Evolutionary conservation across 2,797 vertebrate genomes (phyloP).

Genomic region (Lindbergichthys nudifrons): DNA sequence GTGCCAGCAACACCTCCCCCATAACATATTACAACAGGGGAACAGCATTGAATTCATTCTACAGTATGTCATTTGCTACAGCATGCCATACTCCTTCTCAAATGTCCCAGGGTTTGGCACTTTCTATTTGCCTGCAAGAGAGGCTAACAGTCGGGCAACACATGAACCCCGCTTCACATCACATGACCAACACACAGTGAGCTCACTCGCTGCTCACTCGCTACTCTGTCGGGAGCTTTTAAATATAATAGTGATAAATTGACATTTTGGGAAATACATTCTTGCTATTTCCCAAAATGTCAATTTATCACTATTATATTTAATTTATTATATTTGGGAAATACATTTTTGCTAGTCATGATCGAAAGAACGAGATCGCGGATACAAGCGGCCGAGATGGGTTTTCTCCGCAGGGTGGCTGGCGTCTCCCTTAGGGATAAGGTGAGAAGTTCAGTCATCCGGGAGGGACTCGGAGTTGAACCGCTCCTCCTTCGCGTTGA

Average conservation of each 20-base stretch:
- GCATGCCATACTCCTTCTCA: constrained; percentile 32
- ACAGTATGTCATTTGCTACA: constrained; percentile 57
- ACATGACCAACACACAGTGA: constrained; percentile 21
- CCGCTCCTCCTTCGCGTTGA: too few relatives aligned
- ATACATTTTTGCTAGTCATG: too few relatives aligned
- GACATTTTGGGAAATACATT: constrained; percentile 29
- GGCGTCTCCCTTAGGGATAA: too few relatives aligned
- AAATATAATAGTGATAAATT: constrained; percentile 3
- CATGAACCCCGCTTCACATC: not conserved
- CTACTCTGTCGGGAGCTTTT: constrained; percentile 5
- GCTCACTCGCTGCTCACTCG: constrained; percentile 23
- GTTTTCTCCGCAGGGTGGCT: too few relatives aligned
- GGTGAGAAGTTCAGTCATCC: too few relatives aligned
- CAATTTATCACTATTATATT: too few relatives aligned
- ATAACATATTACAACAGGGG: constrained; percentile 33
- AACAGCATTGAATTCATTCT: constrained; percentile 45
- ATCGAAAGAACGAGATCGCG: too few relatives aligned
- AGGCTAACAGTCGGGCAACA: constrained; percentile 17
- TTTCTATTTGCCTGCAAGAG: constrained; percentile 13
- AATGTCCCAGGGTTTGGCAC: constrained; percentile 37
- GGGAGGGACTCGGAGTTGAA: too few relatives aligned
- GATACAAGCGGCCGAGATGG: too few relatives aligned
- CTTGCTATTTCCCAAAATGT: too few relatives aligned
- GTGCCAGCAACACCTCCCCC: constrained; percentile 11
- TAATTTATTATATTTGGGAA: too few relatives aligned